Base-by-base conservation (phyloP, 2,888 invertebrate species). In the Rhopalosiphum nymphaeae region DNA sequence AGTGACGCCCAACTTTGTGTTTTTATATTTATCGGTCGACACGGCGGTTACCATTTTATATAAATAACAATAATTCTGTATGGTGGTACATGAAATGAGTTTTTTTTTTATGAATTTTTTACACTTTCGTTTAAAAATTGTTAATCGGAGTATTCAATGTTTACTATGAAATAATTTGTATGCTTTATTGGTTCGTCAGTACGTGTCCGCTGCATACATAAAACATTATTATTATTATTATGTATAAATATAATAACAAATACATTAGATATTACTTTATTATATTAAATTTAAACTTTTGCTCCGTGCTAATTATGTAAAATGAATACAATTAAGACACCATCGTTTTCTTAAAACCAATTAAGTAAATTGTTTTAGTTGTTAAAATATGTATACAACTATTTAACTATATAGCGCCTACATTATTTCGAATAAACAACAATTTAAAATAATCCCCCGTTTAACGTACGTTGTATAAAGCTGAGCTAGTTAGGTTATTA, bases 391-490 rank as follows among this genome's bases (percentile, higher is more conserved):
- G 29, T 86, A 86, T 36, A 78, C n/a, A 49, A 5, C 46, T 86
- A 86, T 36, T 78, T 86, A 86, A 85, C 85, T 44, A 85, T 4
- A 44, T 11, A 44, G 26, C 1, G 13, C 26, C 11, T 85, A 1
- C 29, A 46, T 87, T 36, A 49, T 88, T 88, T 88, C 16, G n/a
- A 88, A 88, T 21, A 88, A 88, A 88, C 21, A 88, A 88, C 29
- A 88, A 53, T 49, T 21, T n/a, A 88, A 88, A 88, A 88, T 29
- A 49, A 44, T 25, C n/a, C 5, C 9, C 21, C 21, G 13, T 53
- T 88, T 53, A 88, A 88, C 21, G 49, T 49, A 53, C 49, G 53
- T 16, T 53, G 36, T 36, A 87, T n/a, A 88, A 88, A 88, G 36
- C 53, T 29, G 49, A 49, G 46, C 87, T 44, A 49, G 46, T 86